A percentile compares a stretch with the other conserved stretches of the same genome.
phyloP scores from a whole-genome alignment of 2,888 invertebrate species.

The Tubulanus polymorphus region DNA sequence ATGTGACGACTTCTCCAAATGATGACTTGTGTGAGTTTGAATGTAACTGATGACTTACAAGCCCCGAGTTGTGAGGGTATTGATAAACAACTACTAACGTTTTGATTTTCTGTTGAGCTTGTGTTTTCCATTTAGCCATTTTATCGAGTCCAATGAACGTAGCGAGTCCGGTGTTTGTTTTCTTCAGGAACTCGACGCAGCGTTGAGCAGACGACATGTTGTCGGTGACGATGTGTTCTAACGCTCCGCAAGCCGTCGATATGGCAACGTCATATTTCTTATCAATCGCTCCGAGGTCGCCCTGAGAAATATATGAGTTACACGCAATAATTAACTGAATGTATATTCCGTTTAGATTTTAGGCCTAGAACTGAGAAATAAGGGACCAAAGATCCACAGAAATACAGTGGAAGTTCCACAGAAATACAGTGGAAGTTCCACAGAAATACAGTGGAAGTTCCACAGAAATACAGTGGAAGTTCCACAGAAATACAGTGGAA shows the following conservation, averaged over 20 bases:
- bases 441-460: too few species aligned
- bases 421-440: neutral
- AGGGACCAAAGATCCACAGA: neutral
- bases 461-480: too few species aligned
- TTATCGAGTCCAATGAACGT: conserved; percentile 89
- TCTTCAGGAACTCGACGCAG: conserved; percentile 77
- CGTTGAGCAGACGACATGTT: conserved; percentile 77
- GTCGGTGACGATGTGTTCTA: conserved; percentile 91
- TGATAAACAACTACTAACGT: too few species aligned
- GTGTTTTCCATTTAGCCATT: conserved; percentile 46
- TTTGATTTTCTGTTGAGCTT: conserved; percentile 37
- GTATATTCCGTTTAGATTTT: neutral
- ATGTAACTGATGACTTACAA: too few species aligned
- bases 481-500: too few species aligned
- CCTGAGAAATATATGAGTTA: conserved; percentile 58
- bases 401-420: neutral
- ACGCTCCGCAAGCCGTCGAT: conserved; percentile 80
- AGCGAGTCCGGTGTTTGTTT: conserved; percentile 73
- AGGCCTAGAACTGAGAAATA: neutral
- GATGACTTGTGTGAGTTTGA: too few species aligned
- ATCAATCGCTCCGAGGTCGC: conserved; percentile 92
- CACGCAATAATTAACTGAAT: neutral
- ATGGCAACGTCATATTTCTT: conserved; percentile 90
- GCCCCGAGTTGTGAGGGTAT: too few species aligned
- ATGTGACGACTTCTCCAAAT: too few species aligned